Base-by-base conservation (phyloP, 2,888 invertebrate species). In the Azorinus chamasolen region DNA sequence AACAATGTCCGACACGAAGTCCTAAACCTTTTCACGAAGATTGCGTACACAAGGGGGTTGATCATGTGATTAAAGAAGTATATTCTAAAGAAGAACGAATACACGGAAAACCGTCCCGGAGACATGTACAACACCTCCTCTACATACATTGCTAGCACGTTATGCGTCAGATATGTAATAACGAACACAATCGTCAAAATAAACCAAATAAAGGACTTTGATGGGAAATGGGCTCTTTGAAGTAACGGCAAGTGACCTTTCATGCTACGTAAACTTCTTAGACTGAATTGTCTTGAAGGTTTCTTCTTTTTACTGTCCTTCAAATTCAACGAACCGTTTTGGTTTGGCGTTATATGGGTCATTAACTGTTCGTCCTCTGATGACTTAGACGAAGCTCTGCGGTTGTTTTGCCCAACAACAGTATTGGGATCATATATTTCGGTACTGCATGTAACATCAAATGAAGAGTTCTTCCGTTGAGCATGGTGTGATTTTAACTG, bases 151-250 rank as follows among this genome's bases (percentile, higher is more conserved):
- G 80, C 39, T 0, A 76, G 54, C 4, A 65, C 45, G 8, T 57
- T 45, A 54, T 80, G 69, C 12, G 76, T 68, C 48, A 75, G 55
- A 37, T 76, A 80, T 12, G 80, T 64, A 16, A 80, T 20, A n/a
- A 80, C 66, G 24, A 80, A 80, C 22, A 80, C 59, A 43, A 76
- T 41, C 20, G 80, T 80, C 22, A 80, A 48, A 27, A 80, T 62
- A 39, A 80, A 80, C 80, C 80, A 80, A 39, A 80, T 76, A 2
- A 80, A 43, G 20, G 80, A 76, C 53, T 80, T 80, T 18, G 75
- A 62, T 3, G 80, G 80, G 48, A 80, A 76, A 16, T 53, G 55
- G 16, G 59, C 48, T 22, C 53, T 39, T 3, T 53, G 53, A 27
- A 64, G 24, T 12, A 75, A 41, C 18, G 64, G 58, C 46, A 45